These are phyloP conservation scores for Blastomussa wellsi DNA, from an alignment of 92 coral and sea anemone genomes.

Conservation along the genomic window DNA sequence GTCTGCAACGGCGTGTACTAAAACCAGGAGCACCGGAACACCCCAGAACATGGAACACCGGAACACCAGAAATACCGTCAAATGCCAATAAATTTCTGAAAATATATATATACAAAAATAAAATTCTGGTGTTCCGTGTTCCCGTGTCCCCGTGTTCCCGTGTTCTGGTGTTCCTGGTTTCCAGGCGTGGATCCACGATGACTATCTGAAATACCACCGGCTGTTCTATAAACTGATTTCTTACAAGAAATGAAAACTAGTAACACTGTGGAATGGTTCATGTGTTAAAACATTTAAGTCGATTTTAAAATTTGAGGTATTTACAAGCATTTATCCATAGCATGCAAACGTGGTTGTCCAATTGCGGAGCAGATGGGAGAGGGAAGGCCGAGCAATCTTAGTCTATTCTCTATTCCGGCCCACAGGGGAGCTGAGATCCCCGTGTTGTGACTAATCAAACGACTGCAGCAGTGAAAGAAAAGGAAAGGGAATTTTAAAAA, in stretches of 20 bases:
- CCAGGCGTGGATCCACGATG: too few relatives aligned
- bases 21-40: too few relatives aligned
- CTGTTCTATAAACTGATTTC: neutral
- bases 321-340: neutral
- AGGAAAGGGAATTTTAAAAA: neutral
- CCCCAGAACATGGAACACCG: too few relatives aligned
- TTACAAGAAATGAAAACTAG: neutral
- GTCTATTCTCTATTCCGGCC: neutral
- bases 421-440: neutral
- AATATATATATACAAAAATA: too few relatives aligned
- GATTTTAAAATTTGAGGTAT: neutral
- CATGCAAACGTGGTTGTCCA: neutral
- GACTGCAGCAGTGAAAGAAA: neutral
- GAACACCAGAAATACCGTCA: neutral
- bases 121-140: too few relatives aligned
- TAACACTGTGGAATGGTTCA: neutral
- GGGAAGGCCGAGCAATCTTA: neutral
- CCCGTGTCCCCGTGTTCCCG: too few relatives aligned
- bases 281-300: neutral
- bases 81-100: too few relatives aligned
- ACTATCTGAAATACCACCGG: neutral
- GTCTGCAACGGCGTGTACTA: neutral
- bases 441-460: neutral
- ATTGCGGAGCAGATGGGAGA: neutral
- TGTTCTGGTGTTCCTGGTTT: too few relatives aligned